Base-by-base conservation (phyloP, 2,797 vertebrate genomes). In the Geotrypetes seraphini region DNA sequence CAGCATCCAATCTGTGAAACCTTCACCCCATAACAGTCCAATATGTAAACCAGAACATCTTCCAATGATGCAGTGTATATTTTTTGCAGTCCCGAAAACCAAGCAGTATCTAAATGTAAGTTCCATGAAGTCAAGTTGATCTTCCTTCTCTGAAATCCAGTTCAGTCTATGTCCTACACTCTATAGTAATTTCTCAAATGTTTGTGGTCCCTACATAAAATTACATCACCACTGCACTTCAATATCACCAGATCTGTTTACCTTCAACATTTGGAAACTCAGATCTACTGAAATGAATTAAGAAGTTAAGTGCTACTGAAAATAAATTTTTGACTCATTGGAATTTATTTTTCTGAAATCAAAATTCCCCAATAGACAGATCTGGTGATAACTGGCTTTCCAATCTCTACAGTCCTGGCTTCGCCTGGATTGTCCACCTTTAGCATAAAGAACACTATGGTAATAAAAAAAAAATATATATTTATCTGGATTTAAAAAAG, bases 381-480 rank as follows among this genome's bases (percentile, higher is more conserved):
- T 81, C 58, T 91, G 91, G 88, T 85, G 91, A 91, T 82, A 47
- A 77, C 72, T 70, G 85, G 81, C 75, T 87, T 96, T 96, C 92
- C 94, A 96, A 93, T 96, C 94, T 95, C 94, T 89, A 87, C 72
- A 69, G 66, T 57, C 68, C 66, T 67, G 51, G 59, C 35, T 50
- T n/a, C 47, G 64, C 51, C 57, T 65, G 69, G 46, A 55, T 34
- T 47, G 50, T 48, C 53, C 58, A 66, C 60, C 62, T 59, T 63
- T 45, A 70, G 62, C 56, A 71, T 12, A 47, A 60, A 0, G 53
- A 22, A 59, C 35, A 59, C 36, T 33, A 57, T 26, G 53, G 12
- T 30, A 53, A 68, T 12, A 4, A 12, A 38, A 40, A 44, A 60
- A 41, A 33, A 39, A 27, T 27, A 10, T 16, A 27, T 3, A 63